Base-by-base conservation (phyloP, 1,140 invertebrate genomes). In the Caenorhabditis inopinata region DNA sequence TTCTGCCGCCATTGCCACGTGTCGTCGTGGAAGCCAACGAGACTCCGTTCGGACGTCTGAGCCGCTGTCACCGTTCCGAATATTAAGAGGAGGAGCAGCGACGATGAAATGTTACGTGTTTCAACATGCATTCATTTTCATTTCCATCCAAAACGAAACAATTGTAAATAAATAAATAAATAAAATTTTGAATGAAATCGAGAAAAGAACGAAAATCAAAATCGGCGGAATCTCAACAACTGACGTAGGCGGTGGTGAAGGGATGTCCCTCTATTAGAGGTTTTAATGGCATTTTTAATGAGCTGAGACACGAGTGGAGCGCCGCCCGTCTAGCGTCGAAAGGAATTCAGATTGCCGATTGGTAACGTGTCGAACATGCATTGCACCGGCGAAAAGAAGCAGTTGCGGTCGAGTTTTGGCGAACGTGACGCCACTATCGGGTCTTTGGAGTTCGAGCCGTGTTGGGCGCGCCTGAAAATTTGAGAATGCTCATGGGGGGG, bases 381-480 rank as follows among this genome's bases (percentile, higher is more conserved):
- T 42, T 68, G 58, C 7, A 68, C 58, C 0, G 58, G 58, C n/a
- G 58, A 68, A 25, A 68, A 68, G n/a, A 68, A 68, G n/a, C 58
- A 68, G 58, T 68, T 68, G 23, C 58, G 58, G 32, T 68, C 58
- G 5, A 68, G 4, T 68, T 68, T 68, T 9, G 58, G 58, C 32
- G 58, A 68, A 0, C 58, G 32, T 1, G 58, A 68, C n/a, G 58
- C n/a, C 32, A 68, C 58, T 29, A 68, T 68, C n/a, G 58, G 58
- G 32, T 68, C 21, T 16, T 62, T 38, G 11, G 58, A 38, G 5
- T 7, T n/a, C 6, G 38, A 42, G n/a, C 58, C 58, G 32, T 68
- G 58, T 21, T 68, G 58, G 18, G 58, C 58, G 58, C 58, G 58
- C 58, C 58, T 68, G 18, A 11, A 58, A 58, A 12, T 12, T 32